Conservation (phyloP, 2,113 vertebrate genomes). For the Caranx ignobilis region DNA sequence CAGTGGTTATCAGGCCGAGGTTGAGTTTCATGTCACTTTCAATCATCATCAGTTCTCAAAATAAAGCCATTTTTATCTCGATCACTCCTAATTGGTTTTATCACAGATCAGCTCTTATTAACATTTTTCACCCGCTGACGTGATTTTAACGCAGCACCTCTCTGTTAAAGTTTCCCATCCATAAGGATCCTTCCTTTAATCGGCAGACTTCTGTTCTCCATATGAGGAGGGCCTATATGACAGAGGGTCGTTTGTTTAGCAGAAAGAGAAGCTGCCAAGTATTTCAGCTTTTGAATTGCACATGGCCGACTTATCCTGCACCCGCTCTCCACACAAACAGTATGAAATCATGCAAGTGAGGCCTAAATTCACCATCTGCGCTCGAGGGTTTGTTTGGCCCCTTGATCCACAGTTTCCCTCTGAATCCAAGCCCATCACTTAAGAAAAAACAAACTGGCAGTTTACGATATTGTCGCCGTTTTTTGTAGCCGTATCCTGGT, state of each 20-base stretch:
- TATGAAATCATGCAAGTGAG: neutral
- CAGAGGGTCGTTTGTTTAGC: neutral
- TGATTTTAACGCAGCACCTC: neutral
- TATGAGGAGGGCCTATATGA: too few species aligned
- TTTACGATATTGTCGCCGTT: too few species aligned
- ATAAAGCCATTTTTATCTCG: neutral
- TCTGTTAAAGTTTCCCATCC: neutral
- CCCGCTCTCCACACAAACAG: neutral
- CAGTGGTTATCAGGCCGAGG: conserved; percentile 26
- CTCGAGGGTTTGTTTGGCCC: neutral
- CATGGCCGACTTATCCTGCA: too few species aligned
- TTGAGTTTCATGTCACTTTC: conserved; percentile 43
- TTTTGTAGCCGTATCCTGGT: neutral
- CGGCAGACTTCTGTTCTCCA: neutral
- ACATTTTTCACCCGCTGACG: neutral
- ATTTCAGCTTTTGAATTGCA: neutral
- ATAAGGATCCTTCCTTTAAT: neutral
- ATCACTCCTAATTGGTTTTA: conserved; percentile 20
- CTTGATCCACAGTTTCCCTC: neutral
- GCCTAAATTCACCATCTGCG: neutral
- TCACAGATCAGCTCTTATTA: neutral
- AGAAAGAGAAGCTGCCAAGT: neutral
- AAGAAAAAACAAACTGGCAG: neutral
- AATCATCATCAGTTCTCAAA: conserved; percentile 10
- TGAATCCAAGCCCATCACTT: neutral